Evolutionary conservation across 30 jellyfish, hydroid and myxozoan species (phyloP).

Genomic region (Pseudorhiza aurosa): DNA sequence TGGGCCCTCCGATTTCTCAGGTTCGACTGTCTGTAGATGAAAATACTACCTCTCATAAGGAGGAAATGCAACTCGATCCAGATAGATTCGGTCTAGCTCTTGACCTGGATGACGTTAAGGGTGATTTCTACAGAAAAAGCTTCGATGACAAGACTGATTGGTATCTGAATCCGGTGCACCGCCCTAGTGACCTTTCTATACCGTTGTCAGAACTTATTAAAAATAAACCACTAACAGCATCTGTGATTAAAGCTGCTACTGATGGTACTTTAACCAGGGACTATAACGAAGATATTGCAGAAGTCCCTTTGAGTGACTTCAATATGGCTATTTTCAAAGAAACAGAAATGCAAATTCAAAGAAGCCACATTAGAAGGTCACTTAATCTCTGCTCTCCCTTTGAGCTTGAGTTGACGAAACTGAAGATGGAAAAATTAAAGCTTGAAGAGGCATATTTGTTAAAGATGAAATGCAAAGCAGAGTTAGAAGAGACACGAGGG

Average conservation of each 20-base stretch:
- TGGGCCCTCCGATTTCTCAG: constrained; percentile 16
- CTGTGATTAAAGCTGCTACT: constrained; percentile 51
- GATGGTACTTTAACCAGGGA: constrained; percentile 40
- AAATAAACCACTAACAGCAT: constrained; percentile 41
- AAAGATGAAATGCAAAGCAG: constrained; percentile 76
- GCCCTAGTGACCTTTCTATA: constrained; percentile 30
- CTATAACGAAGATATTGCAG: constrained; percentile 32
- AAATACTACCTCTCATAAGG: constrained; percentile 31
- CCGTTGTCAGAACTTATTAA: constrained; percentile 41
- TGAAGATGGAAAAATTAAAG: constrained; percentile 62
- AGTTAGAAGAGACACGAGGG: constrained; percentile 87
- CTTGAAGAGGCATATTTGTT: constrained; percentile 85
- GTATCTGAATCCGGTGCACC: constrained; percentile 60
- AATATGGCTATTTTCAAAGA: constrained; percentile 43
- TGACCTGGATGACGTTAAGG: constrained; percentile 12
- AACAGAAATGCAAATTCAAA: constrained; percentile 40
- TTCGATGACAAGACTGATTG: constrained; percentile 1
- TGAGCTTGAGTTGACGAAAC: constrained; percentile 52
- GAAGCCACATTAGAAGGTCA: constrained; percentile 26
- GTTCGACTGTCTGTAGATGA: not conserved
- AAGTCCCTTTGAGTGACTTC: constrained; percentile 29
- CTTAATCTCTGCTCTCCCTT: constrained; percentile 61
- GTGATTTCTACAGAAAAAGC: not conserved
- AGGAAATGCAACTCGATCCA: constrained; percentile 30
- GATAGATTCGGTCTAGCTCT: not conserved